These are phyloP conservation scores for Hydractinia echinata DNA, from an alignment of 30 jellyfish, hydroid and myxozoan species.

Conservation along the genomic window DNA sequence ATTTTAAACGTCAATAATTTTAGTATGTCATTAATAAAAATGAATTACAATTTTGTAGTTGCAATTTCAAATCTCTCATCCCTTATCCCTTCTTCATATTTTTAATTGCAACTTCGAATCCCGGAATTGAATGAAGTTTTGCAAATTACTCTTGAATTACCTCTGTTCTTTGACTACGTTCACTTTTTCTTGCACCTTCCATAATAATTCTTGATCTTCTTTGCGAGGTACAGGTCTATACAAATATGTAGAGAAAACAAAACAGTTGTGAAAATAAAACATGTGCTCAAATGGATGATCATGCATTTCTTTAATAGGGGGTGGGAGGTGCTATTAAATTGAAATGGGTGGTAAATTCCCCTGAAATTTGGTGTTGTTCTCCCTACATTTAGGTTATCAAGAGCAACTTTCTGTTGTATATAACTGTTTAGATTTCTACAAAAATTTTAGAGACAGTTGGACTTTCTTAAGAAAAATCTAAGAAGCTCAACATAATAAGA, in stretches of 20 bases:
- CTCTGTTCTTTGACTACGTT: constrained; percentile 1
- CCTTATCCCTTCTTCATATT: too few species aligned
- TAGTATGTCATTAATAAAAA: too few species aligned
- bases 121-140: too few species aligned
- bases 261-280: background rate
- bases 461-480: background rate
- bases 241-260: background rate
- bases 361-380: too few species aligned
- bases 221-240: constrained; percentile 20
- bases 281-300: background rate
- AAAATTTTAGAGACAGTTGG: background rate
- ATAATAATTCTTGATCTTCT: constrained; percentile 20
- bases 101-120: too few species aligned
- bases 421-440: too few species aligned
- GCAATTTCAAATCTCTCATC: too few species aligned
- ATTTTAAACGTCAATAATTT: too few species aligned
- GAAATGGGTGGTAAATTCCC: too few species aligned
- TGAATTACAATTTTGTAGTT: too few species aligned
- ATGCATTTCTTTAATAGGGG: background rate
- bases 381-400: too few species aligned
- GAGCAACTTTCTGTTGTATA: too few species aligned
- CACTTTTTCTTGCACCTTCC: constrained; percentile 1
- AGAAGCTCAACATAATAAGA: background rate
- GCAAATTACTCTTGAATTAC: background rate
- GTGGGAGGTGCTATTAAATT: background rate